Base-by-base conservation (phyloP, 1,140 invertebrate genomes). In the Lepidurus apus region DNA sequence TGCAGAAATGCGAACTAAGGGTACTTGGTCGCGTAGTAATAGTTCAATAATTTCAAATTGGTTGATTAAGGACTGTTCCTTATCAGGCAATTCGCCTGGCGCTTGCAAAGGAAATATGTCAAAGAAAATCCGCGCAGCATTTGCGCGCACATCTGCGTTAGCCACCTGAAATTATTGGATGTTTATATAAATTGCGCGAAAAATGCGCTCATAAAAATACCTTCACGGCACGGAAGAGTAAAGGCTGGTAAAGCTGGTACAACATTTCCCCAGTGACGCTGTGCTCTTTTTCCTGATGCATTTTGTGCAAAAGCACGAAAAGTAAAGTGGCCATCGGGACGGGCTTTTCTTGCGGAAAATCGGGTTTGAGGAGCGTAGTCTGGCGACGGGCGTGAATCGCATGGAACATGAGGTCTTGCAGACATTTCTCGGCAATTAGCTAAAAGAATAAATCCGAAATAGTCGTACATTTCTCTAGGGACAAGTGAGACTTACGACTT, bases 401-500 rank as follows among this genome's bases (percentile, higher is more conserved):
- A 17, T 65, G 53, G 21, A 65, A 65, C 53, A 65, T 65, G 6
- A 65, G 53, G 53, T 65, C 13, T 65, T 65, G 53, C 17, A 65
- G 53, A 17, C 53, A 65, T 17, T 65, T 65, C 53, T 65, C 53
- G 53, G 53, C 53, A 65, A 65, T 65, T 65, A 65, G 8, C 53
- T 65, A 65, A 17, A 65, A 17, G 21, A 65, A 65, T 65, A 34
- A 34, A 3, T 26, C 34, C 34, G 34, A 34, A 34, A 34, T 34
- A 34, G 34, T 34, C 1, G 3, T 34, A 34, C 3, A 34, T 34
- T 34, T 34, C 34, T 34, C 34, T 4, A 34, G 2, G 1, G 34
- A 34, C 34, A 34, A 4, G 21, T 7, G 13, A 65, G 6, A 21
- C 53, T 21, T 21, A 65, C 53, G 21, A 21, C 53, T 17, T 65